Base-by-base conservation (phyloP, 2,888 invertebrate species). In the Yponomeuta plumbellus region DNA sequence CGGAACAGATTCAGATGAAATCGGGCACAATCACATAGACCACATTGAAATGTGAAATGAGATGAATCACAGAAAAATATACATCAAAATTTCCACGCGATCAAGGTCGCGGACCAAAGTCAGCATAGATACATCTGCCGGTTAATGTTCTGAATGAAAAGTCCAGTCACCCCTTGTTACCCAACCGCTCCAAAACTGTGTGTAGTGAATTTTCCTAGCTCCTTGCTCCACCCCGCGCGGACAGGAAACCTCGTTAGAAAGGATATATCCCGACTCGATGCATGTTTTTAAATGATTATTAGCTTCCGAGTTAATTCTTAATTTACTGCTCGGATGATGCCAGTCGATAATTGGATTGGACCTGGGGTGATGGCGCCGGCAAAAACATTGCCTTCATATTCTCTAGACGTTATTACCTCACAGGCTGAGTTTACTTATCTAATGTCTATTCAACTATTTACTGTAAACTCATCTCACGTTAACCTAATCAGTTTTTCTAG, bases 281-380 rank as follows among this genome's bases (percentile, higher is more conserved):
- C 84, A 88, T 87, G 89, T 89, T 91, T 91, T 90, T 88, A 89
- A 90, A 90, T 89, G 83, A 89, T 85, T 84, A 83, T 85, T 84
- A 83, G 80, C 75, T 84, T 83, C 80, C 85, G 80, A 85, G 86
- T 81, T 89, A 91, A 90, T 89, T 90, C 85, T 88, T 90, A 86
- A 91, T 91, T 91, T 90, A 83, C 88, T 90, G 91, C 85, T 81
- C 82, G 80, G 90, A 77, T 88, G 88, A 82, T 80, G 81, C 80
- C 80, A 76, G 73, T 77, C 73, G 77, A 78, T 86, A 88, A 90
- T 81, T 83, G 80, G 87, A 89, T 90, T 84, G 83, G 70, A 75
- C 72, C 76, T 81, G 34, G 13, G n/a, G 57, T 8, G 44, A 52
- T 52, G 44, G 44, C 17, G 44, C 44, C 44, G 44, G 44, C 44